phyloP scores from a whole-genome alignment of 2,888 invertebrate genomes.

The Macrostomum cliftonense region DNA sequence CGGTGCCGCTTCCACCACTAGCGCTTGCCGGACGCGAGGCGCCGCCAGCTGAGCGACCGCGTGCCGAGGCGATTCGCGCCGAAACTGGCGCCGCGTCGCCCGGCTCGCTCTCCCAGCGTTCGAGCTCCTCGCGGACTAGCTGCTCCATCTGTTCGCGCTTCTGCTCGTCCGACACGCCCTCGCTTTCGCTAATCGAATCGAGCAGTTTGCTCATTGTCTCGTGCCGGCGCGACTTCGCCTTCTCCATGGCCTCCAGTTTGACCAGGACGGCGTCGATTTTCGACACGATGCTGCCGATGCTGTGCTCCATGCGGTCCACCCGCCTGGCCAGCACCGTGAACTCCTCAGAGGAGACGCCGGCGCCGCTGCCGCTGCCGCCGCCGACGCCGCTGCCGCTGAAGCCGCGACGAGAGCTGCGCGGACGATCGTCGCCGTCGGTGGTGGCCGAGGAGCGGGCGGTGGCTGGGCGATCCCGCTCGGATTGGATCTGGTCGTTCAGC shows the following conservation, averaged over 20 bases:
- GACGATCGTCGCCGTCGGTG: not conserved
- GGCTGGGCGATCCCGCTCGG: not conserved
- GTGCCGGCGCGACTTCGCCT: constrained; percentile 38
- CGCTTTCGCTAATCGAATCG: constrained; percentile 26
- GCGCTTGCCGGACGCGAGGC: too few relatives aligned
- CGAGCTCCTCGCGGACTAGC: constrained; percentile 37
- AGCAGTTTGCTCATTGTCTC: constrained; percentile 39
- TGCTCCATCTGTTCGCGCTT: constrained; percentile 38
- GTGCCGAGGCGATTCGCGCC: too few relatives aligned
- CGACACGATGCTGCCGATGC: constrained; percentile 39
- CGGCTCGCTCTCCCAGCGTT: constrained; percentile 32
- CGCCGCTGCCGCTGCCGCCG: not conserved
- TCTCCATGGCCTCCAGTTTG: constrained; percentile 41
- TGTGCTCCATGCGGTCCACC: constrained; percentile 43
- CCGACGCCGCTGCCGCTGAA: constrained; percentile 1
- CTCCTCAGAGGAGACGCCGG: constrained; percentile 35
- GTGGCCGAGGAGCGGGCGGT: too few relatives aligned
- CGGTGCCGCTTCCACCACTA: too few relatives aligned
- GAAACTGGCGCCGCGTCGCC: too few relatives aligned
- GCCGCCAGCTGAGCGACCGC: too few relatives aligned
- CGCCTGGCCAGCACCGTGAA: constrained; percentile 39
- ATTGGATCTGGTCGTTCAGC: constrained; percentile 13
- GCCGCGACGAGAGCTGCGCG: not conserved
- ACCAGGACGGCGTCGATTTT: constrained; percentile 42
- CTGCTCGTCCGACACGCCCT: constrained; percentile 25